Evolutionary conservation across 2,113 vertebrate species (phyloP).

Genomic region (Dasyprocta punctata): DNA sequence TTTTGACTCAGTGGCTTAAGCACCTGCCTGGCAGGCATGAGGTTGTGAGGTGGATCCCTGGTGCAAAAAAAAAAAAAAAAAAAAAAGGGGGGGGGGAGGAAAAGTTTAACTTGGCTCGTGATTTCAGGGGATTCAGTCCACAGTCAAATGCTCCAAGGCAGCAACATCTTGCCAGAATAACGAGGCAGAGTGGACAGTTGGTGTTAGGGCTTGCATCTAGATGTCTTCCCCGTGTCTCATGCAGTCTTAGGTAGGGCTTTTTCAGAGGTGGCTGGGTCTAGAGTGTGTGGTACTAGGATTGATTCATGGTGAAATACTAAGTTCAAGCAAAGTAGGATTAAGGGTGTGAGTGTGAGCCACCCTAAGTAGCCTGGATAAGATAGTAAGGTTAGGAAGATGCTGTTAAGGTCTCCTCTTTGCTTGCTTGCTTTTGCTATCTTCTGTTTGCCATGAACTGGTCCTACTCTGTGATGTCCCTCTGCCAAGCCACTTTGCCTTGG

Average conservation of each 20-base stretch:
- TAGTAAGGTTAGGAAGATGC: background rate
- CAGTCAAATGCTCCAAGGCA: background rate
- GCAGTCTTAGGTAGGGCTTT: background rate
- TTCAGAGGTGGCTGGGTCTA: background rate
- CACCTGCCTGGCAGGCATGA: too few species aligned
- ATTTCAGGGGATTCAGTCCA: background rate
- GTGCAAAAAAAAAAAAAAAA: too few species aligned
- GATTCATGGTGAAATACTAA: background rate
- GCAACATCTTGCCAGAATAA: background rate
- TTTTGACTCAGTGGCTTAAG: too few species aligned
- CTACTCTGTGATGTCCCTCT: background rate
- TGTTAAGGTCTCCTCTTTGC: background rate
- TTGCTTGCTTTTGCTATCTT: background rate
- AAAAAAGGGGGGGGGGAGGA: too few species aligned
- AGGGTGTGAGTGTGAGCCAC: background rate
- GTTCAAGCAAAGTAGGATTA: background rate
- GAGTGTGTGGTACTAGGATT: background rate
- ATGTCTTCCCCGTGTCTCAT: background rate
- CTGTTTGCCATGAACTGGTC: background rate
- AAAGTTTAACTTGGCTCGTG: background rate
- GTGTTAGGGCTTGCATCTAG: background rate
- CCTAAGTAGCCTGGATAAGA: background rate
- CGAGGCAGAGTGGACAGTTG: background rate
- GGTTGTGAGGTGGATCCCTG: too few species aligned
- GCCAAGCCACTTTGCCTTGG: background rate